Conservation (phyloP, 2,113 vertebrate species). For the Rhinichthys klamathensis region DNA sequence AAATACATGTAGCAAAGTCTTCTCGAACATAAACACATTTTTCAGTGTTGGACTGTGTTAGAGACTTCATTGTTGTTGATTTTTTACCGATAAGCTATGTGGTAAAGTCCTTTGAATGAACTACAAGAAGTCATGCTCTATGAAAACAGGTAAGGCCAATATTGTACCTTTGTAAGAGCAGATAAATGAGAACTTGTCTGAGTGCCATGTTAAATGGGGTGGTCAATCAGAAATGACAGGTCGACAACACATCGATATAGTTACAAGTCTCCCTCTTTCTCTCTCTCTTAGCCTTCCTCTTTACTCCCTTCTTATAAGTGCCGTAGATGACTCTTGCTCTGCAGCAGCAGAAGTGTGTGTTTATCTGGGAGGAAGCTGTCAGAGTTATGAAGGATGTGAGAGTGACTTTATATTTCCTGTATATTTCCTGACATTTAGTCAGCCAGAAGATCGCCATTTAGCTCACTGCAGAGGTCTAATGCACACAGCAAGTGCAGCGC, state of each 20-base stretch:
- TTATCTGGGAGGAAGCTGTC: slow-evolving; percentile 75
- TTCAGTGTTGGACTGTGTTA: slow-evolving; percentile 60
- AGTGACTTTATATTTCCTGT: slow-evolving; percentile 62
- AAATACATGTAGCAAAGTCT: slow-evolving; percentile 58
- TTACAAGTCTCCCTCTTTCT: slow-evolving; percentile 61
- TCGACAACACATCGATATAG: slow-evolving; percentile 63
- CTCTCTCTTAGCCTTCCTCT: slow-evolving; percentile 42
- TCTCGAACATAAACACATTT: slow-evolving; percentile 70
- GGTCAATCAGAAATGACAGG: slow-evolving; percentile 61
- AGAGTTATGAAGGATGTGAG: slow-evolving; percentile 71
- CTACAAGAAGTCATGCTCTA: slow-evolving; percentile 14
- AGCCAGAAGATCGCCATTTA: slow-evolving; percentile 50
- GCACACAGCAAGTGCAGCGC: slow-evolving; percentile 31
- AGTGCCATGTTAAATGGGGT: slow-evolving; percentile 56
- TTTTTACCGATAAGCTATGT: slow-evolving; percentile 58
- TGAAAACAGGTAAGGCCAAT: slow-evolving; percentile 41
- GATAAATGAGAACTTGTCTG: slow-evolving; percentile 29
- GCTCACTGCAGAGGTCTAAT: slow-evolving; percentile 47
- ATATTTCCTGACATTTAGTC: slow-evolving; percentile 47
- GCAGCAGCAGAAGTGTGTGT: slow-evolving; percentile 65
- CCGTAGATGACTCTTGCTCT: slow-evolving; percentile 63
- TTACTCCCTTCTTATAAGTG: slow-evolving; percentile 43
- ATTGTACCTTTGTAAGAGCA: slow-evolving; percentile 18
- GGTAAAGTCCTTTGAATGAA: slow-evolving; percentile 56
- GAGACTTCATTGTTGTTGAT: slow-evolving; percentile 65